These are phyloP conservation scores for Poeciliopsis turneri DNA, from an alignment of 2,797 vertebrate species.

Conservation along the genomic window DNA sequence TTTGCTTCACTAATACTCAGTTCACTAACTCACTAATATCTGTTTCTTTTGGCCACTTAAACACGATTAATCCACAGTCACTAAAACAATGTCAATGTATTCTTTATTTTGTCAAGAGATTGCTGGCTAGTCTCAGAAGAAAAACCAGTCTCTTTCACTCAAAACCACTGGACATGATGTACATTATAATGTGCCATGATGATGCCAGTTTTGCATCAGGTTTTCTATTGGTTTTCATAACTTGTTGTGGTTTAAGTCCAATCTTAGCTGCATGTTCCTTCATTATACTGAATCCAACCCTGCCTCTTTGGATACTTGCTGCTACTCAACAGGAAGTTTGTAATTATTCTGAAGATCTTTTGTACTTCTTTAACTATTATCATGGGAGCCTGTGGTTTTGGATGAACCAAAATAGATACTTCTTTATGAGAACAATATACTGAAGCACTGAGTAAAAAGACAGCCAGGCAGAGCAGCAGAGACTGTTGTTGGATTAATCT, in stretches of 20 bases:
- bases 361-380: background rate
- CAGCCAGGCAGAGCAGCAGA: background rate
- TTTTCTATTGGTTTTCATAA: background rate
- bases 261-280: too few species aligned
- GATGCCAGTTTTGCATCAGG: background rate
- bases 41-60: background rate
- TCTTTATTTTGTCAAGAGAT: background rate
- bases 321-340: background rate
- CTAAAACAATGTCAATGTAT: background rate
- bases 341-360: background rate
- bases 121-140: background rate
- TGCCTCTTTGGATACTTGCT: background rate
- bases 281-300: background rate
- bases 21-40: background rate
- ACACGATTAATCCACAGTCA: background rate
- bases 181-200: background rate
- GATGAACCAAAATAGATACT: conserved; percentile 3
- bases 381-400: conserved; percentile 2
- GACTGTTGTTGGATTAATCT: background rate
- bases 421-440: background rate
- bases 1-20: background rate
- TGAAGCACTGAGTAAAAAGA: background rate
- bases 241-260: background rate
- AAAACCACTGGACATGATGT: background rate
- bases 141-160: too few species aligned